Percentiles rank a stretch among this genome's conserved stretches.
phyloP scores from a whole-genome alignment of 1,140 invertebrate species.

The Agraylea sexmaculata region DNA sequence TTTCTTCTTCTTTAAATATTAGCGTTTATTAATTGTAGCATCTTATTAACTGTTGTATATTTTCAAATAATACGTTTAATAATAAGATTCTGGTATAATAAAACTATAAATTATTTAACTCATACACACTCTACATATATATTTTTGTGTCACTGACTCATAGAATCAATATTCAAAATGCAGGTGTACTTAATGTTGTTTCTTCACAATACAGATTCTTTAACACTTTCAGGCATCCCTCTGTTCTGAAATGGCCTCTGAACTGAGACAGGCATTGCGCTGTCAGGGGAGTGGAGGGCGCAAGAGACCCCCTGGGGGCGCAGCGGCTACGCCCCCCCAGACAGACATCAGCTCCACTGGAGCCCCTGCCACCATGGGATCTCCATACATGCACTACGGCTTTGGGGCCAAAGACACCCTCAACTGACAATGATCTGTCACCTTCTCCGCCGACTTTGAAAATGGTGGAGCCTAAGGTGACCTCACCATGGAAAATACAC shows the following conservation, averaged over 20 bases:
- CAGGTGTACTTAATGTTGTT: too few species aligned
- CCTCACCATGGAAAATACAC: slow-evolving; percentile 19
- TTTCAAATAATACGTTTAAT: slow-evolving; percentile 5
- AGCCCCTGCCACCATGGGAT: slow-evolving; percentile 29
- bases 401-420: slow-evolving; percentile 47
- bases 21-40: too few species aligned
- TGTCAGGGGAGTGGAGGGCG: slow-evolving; percentile 42
- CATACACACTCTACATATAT: slow-evolving; percentile 21
- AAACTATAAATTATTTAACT: slow-evolving; percentile 11
- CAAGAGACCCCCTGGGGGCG: slow-evolving; percentile 29
- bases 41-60: background rate
- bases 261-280: slow-evolving; percentile 54
- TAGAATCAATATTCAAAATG: slow-evolving; percentile 11
- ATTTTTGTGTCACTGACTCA: slow-evolving; percentile 17
- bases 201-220: slow-evolving; percentile 17
- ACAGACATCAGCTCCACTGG: slow-evolving; percentile 26
- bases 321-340: too few species aligned
- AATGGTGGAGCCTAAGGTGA: slow-evolving; percentile 17
- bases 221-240: slow-evolving; percentile 45
- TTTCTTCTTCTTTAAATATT: too few species aligned
- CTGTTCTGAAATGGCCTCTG: slow-evolving; percentile 54
- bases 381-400: slow-evolving; percentile 48
- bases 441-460: slow-evolving; percentile 21
- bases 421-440: slow-evolving; percentile 31
- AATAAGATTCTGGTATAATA: slow-evolving; percentile 2